Base-by-base conservation (phyloP, 2,113 vertebrate species). In the Arenaria interpres region DNA sequence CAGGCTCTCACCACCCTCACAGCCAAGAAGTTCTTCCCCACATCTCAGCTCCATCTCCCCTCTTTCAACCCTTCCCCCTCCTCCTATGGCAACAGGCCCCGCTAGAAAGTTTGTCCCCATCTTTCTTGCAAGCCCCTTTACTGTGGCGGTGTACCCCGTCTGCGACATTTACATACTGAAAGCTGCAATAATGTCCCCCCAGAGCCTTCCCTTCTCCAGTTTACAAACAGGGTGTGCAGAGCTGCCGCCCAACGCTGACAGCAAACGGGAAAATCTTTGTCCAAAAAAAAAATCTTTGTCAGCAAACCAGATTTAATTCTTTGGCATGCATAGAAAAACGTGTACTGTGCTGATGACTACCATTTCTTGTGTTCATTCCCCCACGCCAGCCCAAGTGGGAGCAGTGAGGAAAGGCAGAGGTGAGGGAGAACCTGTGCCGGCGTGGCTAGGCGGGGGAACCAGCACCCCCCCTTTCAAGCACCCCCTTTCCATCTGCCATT, bases 361-460 rank as follows among this genome's bases (percentile, higher is more conserved):
- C 41, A 4, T 11, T 35, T 62, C 6, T 14, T 43, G 21, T 28
- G 20, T 14, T 12, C 48, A 4, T 12, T 35, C 19, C 30, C 51
- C 27, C 43, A 30, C 6, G 43, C 20, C 56, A 39, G 67, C 51
- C 60, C 10, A 7, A 7, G 46, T 8, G 4, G n/a, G 20, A 4
- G 2, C 35, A 33, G 30, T 2, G 5, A 59, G 43, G 15, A 35
- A 46, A 25, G 4, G 22, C 25, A 59, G 41, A 14, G 54, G 28
- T 1, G 24, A 63, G 56, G 35, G 33, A 46, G 39, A 39, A 22
- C 4, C 51, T 5, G 5, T 7, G 45, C 21, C 0, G 1, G 43
- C 9, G 54, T 1, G 3, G 4, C 10, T 33, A 30, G n/a, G 32
- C 59, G 75, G 71, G 3, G 54, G 12, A 83, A 35, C 67, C 46